Evolutionary conservation across 2,888 invertebrate genomes (phyloP).

Genomic region (Temnothorax rugatulus): DNA sequence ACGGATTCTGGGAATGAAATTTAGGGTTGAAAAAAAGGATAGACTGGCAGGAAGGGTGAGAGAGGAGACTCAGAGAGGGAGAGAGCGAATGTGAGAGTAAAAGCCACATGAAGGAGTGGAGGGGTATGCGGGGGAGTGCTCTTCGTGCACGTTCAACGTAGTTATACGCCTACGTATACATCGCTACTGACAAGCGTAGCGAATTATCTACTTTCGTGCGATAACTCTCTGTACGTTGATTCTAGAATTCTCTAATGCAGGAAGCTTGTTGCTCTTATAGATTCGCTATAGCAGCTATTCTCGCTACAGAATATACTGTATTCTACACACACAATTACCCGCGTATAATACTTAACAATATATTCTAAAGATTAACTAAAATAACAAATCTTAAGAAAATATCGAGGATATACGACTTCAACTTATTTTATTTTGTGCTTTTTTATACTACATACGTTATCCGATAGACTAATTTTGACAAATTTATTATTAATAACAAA

Average conservation of each 20-base stretch:
- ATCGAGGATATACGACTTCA: neutral
- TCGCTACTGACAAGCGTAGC: conserved; percentile 62
- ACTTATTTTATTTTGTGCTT: neutral
- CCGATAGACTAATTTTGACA: neutral
- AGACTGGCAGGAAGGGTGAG: conserved; percentile 34
- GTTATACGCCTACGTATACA: conserved; percentile 56
- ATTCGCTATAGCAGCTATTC: neutral
- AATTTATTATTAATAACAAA: neutral
- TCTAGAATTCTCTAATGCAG: conserved; percentile 50
- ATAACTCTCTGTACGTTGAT: conserved; percentile 39
- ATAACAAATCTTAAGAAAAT: neutral
- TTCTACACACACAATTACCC: neutral
- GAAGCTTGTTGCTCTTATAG: conserved; percentile 55
- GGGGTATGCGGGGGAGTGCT: conserved; percentile 48
- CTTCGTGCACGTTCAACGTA: conserved; percentile 46
- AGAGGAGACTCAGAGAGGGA: conserved; percentile 46
- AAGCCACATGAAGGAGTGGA: conserved; percentile 36
- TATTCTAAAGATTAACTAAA: neutral
- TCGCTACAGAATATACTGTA: neutral
- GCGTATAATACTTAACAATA: neutral
- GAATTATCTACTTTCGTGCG: conserved; percentile 59
- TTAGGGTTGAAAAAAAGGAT: conserved; percentile 78
- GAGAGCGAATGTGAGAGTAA: conserved; percentile 45
- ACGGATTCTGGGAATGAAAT: conserved; percentile 85
- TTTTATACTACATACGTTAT: neutral